These are phyloP conservation scores for Crenichthys baileyi DNA, from an alignment of 2,797 vertebrate genomes.

Conservation along the genomic window DNA sequence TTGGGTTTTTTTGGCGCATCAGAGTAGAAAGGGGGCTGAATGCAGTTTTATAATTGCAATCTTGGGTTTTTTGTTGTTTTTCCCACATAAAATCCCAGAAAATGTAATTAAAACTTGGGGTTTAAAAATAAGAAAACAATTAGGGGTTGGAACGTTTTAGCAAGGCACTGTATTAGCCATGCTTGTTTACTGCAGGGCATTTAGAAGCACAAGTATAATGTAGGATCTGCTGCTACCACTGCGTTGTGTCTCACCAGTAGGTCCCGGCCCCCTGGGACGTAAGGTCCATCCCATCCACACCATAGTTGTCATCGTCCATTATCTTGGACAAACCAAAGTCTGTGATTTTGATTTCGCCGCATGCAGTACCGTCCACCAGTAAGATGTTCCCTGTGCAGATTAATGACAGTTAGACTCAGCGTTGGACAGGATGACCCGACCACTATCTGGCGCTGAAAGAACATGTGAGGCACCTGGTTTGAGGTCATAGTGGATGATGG, in stretches of 20 bases:
- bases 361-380: conserved; percentile 96
- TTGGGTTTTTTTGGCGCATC: no score
- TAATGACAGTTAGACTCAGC: conserved; percentile 4
- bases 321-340: conserved; percentile 98
- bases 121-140: no score
- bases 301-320: conserved; percentile 99
- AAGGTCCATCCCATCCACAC: conserved; percentile 98
- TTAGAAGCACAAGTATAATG: neutral
- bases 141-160: no score
- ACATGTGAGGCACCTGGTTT: conserved; percentile 88
- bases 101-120: no score
- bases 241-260: conserved; percentile 86
- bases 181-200: neutral
- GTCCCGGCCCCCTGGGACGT: conserved; percentile 98
- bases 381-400: conserved; percentile 90
- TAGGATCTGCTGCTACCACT: neutral
- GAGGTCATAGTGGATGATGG: conserved; percentile 99
- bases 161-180: no score
- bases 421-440: neutral
- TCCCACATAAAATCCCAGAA: no score
- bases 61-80: no score
- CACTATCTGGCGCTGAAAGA: accelerated
- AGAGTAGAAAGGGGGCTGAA: no score
- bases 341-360: conserved; percentile 99
- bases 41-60: neutral